Evolutionary conservation across 2,888 invertebrate genomes (phyloP), one percentile per base, ranked within the genome.

Genomic region (Caenorhabditis auriculariae): DNA sequence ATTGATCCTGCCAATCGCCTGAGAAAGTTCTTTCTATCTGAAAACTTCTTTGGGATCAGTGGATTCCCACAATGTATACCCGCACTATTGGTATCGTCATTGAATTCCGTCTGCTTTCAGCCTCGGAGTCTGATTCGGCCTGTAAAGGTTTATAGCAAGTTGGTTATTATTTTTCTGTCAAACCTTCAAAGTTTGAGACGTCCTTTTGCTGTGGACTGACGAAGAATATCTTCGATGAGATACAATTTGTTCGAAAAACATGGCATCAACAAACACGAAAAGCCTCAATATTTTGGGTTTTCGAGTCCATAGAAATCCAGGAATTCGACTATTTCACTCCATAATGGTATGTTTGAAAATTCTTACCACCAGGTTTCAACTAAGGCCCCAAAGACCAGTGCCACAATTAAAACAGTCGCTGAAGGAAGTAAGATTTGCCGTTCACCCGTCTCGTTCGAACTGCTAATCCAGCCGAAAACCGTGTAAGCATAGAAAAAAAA

Each of bases 251-350:
- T 60, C 57, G 44, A 60, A 65, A 45, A 69, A 54, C 45, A 66
- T 58, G 0, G 69, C 69, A 46, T 69, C 65, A 7, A 69, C 54
- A 37, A 69, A 62, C 3, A 69, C 61, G 21, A 69, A 64, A n/a
- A 64, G 21, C 69, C 69, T 69, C 38, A 29, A 48, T 19, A n/a
- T n/a, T n/a, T n/a, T n/a, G n/a, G n/a, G n/a, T n/a, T n/a, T n/a
- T n/a, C n/a, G n/a, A n/a, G n/a, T n/a, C n/a, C n/a, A n/a, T n/a
- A n/a, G 27, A 49, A 29, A 19, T 21, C 9, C 17, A 21, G n/a
- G n/a, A n/a, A n/a, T n/a, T n/a, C n/a, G n/a, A 43, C 17, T 19
- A 38, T 41, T 32, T 15, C 4, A 29, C 17, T 5, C 12, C 26
- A 3, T 26, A 19, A 42, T 5, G 19, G 3, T 24, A 32, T 37